Base-by-base conservation (phyloP, 2,888 invertebrate genomes). In the Formica aserva region DNA sequence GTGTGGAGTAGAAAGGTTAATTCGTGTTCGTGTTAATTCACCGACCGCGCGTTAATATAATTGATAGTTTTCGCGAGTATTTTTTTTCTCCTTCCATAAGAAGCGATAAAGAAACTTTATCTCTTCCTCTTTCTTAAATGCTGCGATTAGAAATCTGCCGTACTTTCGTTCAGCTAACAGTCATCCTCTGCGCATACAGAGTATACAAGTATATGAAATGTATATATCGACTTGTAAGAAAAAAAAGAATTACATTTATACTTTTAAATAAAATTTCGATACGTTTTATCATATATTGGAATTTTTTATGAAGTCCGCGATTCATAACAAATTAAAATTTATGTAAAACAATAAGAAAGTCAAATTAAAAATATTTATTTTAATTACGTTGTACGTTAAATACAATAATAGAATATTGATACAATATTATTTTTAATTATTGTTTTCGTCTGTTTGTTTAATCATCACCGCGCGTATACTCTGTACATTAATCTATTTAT, bases 371-470 rank as follows among this genome's bases (percentile, higher is more conserved):
- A 94, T 93, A 91, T 94, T 94, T 94, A 92, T 93, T 92, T 92
- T 91, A 91, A n/a, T 92, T 91, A 92, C 88, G 92, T 91, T 93
- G 92, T 92, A 93, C 90, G 92, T 92, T 93, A 92, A 92, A 93
- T 94, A 93, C 93, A 94, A 91, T 94, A 91, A 92, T 92, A 90
- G 88, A 93, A 91, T 94, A 94, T 93, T 93, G 91, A 94, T 94
- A 94, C 93, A 94, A 93, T 93, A 93, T 93, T 92, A 94, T 60
- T 90, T 92, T 91, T 38, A 80, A 41, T 72, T 69, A 57, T 41
- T 55, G 55, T 55, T 66, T 77, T 55, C 55, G 66, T 77, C 86
- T 86, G 87, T 90, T 91, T 90, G 87, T 91, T 91, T 90, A 91
- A 92, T 93, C 89, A 86, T 92, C 91, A 92, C 91, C 92, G 92